Evolutionary conservation across 2,888 invertebrate species (phyloP).

Genomic region (Tinea semifulvella): DNA sequence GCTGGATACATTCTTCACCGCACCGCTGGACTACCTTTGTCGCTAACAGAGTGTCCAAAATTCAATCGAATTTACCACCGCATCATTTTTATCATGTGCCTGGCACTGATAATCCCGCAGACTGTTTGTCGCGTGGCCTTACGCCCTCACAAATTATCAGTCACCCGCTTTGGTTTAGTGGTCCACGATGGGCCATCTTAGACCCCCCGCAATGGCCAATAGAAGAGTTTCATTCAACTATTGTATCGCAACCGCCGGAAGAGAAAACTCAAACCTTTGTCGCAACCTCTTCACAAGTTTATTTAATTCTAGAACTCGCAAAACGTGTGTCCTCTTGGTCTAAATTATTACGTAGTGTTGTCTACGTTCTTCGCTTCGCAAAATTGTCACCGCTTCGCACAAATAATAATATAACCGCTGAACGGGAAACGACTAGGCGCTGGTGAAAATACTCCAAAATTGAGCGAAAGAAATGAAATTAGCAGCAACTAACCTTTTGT

Average conservation of each 20-base stretch:
- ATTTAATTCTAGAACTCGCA: not conserved
- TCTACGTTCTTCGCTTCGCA: constrained; percentile 10
- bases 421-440: too few species aligned
- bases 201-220: constrained; percentile 3
- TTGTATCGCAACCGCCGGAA: not conserved
- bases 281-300: not conserved
- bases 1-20: constrained; percentile 18
- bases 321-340: constrained; percentile 14
- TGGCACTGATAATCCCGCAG: constrained; percentile 14
- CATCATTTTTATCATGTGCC: constrained; percentile 13
- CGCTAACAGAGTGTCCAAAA: constrained; percentile 13
- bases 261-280: not conserved
- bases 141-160: constrained; percentile 1
- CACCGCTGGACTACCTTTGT: constrained; percentile 18
- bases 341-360: constrained; percentile 9
- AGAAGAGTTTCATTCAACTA: not conserved
- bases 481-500: too few species aligned
- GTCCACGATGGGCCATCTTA: not conserved
- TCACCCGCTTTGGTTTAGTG: constrained; percentile 12
- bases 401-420: not conserved
- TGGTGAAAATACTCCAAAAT: too few species aligned
- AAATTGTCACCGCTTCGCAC: not conserved
- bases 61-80: constrained; percentile 2
- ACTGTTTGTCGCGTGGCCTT: constrained; percentile 15
- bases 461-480: too few species aligned